Evolutionary conservation across 1,140 invertebrate genomes (phyloP).

Genomic region (Meloidogyne floridensis): DNA sequence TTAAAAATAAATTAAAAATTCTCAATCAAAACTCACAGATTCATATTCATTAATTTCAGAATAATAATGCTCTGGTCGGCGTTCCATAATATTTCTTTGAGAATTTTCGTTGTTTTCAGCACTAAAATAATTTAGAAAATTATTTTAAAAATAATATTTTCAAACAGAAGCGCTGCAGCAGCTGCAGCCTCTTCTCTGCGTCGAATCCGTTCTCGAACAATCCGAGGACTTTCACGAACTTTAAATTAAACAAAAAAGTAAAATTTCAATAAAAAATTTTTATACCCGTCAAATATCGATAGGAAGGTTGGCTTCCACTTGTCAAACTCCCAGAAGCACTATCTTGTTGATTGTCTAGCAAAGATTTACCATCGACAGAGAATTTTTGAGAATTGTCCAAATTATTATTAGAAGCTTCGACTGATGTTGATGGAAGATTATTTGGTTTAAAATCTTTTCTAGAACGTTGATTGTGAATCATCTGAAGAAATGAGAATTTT

Average conservation of each 20-base stretch:
- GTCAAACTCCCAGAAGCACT: background rate
- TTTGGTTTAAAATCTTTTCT: background rate
- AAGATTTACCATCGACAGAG: background rate
- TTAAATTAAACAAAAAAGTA: background rate
- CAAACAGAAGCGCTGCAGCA: background rate
- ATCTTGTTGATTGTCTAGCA: background rate
- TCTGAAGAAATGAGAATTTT: background rate
- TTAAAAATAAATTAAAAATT: background rate
- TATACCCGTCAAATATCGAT: constrained; percentile 4
- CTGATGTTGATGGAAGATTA: background rate
- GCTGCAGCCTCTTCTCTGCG: background rate
- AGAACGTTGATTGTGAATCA: background rate
- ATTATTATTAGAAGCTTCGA: background rate
- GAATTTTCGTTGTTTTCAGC: background rate
- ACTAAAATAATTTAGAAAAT: background rate
- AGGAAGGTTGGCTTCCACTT: background rate
- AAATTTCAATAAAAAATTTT: background rate
- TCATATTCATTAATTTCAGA: constrained; percentile 2
- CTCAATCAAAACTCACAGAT: background rate
- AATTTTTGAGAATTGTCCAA: background rate
- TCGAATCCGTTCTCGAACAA: constrained; percentile 3
- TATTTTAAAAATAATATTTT: background rate
- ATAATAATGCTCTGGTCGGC: background rate
- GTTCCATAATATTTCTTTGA: background rate
- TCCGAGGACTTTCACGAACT: background rate